A percentile compares a stretch with the other conserved stretches of the same genome.
These are phyloP conservation scores for Mesitornis unicolor DNA, from an alignment of 2,113 vertebrate species.

Conservation along the genomic window DNA sequence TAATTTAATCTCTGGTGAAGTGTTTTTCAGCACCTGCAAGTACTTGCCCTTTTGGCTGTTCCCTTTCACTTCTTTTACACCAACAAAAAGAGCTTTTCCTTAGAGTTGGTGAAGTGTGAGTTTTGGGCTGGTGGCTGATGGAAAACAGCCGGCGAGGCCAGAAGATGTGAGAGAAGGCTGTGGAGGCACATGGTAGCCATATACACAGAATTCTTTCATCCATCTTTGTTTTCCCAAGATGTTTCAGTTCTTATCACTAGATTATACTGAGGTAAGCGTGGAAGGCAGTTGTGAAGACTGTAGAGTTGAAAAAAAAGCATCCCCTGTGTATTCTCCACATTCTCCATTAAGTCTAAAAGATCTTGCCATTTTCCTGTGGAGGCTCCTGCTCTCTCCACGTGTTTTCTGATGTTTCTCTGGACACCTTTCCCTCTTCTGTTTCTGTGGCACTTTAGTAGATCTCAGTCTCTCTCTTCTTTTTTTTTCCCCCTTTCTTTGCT, in stretches of 20 bases:
- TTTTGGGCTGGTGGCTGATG: neutral
- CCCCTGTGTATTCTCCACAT: fast-evolving
- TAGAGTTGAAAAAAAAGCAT: neutral
- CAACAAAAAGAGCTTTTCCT: neutral
- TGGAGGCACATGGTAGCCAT: neutral
- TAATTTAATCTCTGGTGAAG: neutral
- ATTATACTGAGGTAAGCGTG: neutral
- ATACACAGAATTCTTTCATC: neutral
- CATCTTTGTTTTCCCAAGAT: neutral
- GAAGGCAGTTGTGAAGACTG: neutral
- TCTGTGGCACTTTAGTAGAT: neutral
- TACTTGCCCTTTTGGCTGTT: neutral
- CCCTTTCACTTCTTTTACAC: neutral
- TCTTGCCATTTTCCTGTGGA: neutral
- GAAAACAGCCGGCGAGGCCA: neutral
- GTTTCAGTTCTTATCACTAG: neutral
- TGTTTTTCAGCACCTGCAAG: neutral
- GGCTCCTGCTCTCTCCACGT: neutral
- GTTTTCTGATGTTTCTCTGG: neutral
- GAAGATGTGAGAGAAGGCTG: neutral
- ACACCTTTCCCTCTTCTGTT: neutral
- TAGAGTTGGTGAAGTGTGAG: neutral
- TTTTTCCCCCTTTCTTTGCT: neutral
- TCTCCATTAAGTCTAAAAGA: neutral
- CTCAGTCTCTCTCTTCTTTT: neutral